phyloP scores from a whole-genome alignment of 2,113 vertebrate genomes.

The Eudyptes chrysolophus region DNA sequence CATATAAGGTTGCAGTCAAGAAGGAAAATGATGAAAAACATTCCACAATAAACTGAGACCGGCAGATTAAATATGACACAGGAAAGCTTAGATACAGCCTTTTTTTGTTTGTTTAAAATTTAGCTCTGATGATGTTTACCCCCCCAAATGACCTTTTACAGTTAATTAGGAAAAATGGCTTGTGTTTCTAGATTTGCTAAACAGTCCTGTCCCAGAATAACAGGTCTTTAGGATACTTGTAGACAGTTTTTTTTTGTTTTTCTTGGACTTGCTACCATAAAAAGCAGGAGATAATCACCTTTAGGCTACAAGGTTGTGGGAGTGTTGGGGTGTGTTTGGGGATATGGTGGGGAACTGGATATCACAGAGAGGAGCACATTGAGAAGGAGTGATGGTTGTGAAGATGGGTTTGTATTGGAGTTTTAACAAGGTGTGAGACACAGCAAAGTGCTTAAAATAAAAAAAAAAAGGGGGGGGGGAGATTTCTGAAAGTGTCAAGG shows the following conservation, averaged over 20 bases:
- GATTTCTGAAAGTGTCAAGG: neutral
- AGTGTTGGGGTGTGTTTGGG: neutral
- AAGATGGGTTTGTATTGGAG: neutral
- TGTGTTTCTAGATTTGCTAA: neutral
- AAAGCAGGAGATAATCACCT: neutral
- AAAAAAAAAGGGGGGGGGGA: no score
- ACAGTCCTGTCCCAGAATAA: neutral
- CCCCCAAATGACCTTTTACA: neutral
- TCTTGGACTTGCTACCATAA: neutral
- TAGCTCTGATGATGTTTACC: neutral
- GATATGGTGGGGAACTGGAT: neutral
- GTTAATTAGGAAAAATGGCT: neutral
- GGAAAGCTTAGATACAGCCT: neutral
- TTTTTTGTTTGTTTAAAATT: neutral
- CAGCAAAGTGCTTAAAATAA: neutral
- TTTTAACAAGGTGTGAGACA: neutral
- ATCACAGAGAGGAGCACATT: neutral
- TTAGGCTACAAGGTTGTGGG: neutral
- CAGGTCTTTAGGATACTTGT: neutral
- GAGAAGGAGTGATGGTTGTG: neutral
- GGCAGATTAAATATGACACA: neutral
- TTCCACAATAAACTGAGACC: neutral
- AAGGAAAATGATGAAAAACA: conserved; percentile 28
- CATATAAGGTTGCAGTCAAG: neutral
- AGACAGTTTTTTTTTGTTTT: neutral